A percentile compares a stretch with the other conserved stretches of the same genome.
These are phyloP conservation scores for Ploceus nigricollis DNA, from an alignment of 2,113 vertebrate species.

Conservation along the genomic window DNA sequence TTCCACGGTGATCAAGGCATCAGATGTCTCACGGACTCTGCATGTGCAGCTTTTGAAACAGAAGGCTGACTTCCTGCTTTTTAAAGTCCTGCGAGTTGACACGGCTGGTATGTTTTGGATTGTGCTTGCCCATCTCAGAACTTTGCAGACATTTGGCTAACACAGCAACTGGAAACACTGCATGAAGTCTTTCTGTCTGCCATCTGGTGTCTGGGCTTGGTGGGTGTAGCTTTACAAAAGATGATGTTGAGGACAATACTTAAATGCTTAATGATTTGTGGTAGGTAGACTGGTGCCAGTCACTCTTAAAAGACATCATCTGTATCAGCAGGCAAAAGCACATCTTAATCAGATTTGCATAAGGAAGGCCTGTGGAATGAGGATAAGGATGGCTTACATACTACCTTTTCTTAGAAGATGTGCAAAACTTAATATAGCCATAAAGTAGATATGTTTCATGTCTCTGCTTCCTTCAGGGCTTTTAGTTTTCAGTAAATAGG, in stretches of 20 bases:
- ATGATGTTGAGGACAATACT: not conserved
- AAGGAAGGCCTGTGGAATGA: not conserved
- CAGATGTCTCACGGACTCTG: conserved; percentile 74
- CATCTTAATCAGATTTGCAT: not conserved
- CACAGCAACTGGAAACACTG: not conserved
- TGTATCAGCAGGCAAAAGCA: not conserved
- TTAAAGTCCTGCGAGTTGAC: conserved; percentile 87
- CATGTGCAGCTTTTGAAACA: conserved; percentile 80
- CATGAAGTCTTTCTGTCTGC: not conserved
- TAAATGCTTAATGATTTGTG: not conserved
- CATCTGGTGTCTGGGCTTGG: not conserved
- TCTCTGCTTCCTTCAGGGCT: not conserved
- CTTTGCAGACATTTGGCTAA: not conserved
- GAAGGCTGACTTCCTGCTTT: conserved; percentile 84
- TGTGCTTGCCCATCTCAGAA: not conserved
- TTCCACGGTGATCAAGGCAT: conserved; percentile 67
- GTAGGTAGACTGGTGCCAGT: not conserved
- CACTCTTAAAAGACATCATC: not conserved
- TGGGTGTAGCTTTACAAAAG: not conserved
- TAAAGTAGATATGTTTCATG: not conserved
- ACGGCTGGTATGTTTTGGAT: conserved; percentile 75
- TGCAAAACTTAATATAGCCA: not conserved
- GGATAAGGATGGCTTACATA: not conserved
- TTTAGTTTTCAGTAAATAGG: not conserved
- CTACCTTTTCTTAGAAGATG: not conserved